phyloP scores from a whole-genome alignment of 2,113 vertebrate genomes.

The Corythornis madagascariensis region DNA sequence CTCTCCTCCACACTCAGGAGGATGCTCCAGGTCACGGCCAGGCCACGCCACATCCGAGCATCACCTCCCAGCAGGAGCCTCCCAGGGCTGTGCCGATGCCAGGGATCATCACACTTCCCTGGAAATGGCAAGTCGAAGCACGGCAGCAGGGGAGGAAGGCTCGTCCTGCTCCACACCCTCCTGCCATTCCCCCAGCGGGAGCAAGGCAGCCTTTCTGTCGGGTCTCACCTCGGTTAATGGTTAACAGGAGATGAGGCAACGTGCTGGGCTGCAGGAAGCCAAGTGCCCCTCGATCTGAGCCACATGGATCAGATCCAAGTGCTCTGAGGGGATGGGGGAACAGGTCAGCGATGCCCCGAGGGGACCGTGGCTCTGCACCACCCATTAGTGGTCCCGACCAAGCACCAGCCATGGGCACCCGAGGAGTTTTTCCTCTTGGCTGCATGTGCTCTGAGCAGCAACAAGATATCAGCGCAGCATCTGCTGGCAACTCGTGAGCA shows the following conservation, averaged over 20 bases:
- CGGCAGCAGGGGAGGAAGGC: fast-evolving
- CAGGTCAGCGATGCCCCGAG: fast-evolving
- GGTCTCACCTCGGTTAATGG: not conserved
- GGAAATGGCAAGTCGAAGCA: not conserved
- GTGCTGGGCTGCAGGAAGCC: not conserved
- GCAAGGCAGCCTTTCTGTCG: not conserved
- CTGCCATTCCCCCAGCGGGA: fast-evolving
- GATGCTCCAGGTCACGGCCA: not conserved
- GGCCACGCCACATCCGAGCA: fast-evolving
- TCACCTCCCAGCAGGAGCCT: not conserved
- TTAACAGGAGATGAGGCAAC: conserved; percentile 2
- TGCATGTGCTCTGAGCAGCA: not conserved
- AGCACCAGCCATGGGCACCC: not conserved
- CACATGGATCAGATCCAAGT: not conserved
- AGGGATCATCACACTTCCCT: not conserved
- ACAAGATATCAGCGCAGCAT: not conserved
- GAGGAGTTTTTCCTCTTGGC: not conserved
- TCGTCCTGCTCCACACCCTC: fast-evolving
- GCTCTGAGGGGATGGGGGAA: not conserved
- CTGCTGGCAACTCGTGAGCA: not conserved
- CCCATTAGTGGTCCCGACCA: fast-evolving
- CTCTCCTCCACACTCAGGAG: fast-evolving
- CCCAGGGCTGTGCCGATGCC: not conserved
- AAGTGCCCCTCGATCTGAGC: not conserved
- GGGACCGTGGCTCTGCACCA: fast-evolving